These are phyloP conservation scores for Chrysemys picta DNA, from an alignment of 2,113 vertebrate species.

Conservation along the genomic window DNA sequence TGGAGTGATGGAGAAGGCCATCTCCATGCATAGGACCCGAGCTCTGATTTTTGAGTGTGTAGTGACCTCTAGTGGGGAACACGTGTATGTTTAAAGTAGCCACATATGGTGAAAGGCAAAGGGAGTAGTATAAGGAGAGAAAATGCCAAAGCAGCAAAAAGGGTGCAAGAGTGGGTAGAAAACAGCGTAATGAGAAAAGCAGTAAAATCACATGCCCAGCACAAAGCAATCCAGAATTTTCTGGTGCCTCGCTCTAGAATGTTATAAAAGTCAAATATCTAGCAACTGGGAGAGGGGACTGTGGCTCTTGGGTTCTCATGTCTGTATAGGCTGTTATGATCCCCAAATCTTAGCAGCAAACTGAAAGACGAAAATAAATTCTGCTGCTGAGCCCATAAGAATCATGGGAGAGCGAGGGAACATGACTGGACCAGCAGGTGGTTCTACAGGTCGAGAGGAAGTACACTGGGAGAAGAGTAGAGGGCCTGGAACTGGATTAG, in stretches of 20 bases:
- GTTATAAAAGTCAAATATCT: neutral
- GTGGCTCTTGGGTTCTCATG: neutral
- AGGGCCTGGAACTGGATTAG: neutral
- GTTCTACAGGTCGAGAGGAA: neutral
- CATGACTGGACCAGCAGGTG: neutral
- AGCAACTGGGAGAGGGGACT: neutral
- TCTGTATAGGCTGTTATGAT: neutral
- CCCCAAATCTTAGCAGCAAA: neutral
- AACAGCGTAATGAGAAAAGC: neutral
- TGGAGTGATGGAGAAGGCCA: neutral
- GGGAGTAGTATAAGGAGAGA: neutral
- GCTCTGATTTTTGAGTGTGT: neutral
- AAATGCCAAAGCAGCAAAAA: neutral
- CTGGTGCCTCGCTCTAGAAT: neutral
- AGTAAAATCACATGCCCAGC: neutral
- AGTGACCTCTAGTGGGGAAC: neutral
- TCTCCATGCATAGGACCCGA: fast-evolving
- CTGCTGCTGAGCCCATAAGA: neutral
- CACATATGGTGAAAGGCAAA: neutral
- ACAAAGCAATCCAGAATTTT: neutral
- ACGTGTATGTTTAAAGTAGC: neutral
- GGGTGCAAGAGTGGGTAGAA: neutral
- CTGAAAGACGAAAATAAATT: neutral
- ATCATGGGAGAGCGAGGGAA: neutral
- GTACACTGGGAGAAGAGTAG: neutral